Conservation (phyloP, 2,113 vertebrate genomes). For the Ciconia boyciana region DNA sequence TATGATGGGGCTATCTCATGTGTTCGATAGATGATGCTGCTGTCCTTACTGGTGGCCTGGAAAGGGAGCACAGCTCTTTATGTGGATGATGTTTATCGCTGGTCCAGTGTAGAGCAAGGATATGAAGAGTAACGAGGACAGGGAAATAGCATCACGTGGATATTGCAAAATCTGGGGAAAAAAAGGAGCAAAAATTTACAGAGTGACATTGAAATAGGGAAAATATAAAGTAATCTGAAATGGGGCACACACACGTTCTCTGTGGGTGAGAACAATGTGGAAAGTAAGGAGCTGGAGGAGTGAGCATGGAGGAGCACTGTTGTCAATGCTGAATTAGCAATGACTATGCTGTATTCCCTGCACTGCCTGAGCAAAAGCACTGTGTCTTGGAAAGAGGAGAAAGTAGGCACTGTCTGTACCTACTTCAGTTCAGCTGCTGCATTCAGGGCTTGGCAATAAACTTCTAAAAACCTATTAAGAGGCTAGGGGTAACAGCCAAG, state of each 20-base stretch:
- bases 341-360: background rate
- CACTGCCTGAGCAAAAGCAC: background rate
- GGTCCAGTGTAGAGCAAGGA: background rate
- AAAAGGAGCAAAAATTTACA: background rate
- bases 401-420: background rate
- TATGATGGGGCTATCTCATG: background rate
- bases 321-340: background rate
- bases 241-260: background rate
- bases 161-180: background rate
- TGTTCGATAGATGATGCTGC: background rate
- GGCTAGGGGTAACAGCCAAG: background rate
- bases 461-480: background rate
- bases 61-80: background rate
- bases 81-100: background rate
- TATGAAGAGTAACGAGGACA: background rate
- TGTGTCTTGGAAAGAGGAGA: background rate
- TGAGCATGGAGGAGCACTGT: background rate
- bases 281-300: background rate
- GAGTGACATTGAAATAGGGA: background rate
- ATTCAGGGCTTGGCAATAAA: background rate
- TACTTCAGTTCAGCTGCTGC: background rate
- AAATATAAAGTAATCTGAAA: background rate
- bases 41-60: background rate
- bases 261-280: background rate
- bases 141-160: background rate